phyloP scores from a whole-genome alignment of 2,888 invertebrate genomes.

The Drosophila austrosaltans region DNA sequence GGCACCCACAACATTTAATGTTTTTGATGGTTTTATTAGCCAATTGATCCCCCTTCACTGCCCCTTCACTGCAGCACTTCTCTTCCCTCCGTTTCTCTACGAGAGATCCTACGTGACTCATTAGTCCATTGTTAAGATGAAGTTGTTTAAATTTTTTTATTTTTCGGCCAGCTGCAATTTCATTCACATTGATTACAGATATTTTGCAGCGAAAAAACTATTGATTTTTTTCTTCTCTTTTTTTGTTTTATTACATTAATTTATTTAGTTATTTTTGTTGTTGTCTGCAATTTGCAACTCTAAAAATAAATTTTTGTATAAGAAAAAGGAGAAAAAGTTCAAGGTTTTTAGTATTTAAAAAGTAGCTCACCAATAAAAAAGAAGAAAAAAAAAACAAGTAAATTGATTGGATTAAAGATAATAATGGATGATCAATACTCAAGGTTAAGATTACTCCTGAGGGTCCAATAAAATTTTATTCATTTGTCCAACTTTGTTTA shows the following conservation, averaged over 20 bases:
- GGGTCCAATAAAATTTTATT: constrained; percentile 29
- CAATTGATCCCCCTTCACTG: constrained; percentile 61
- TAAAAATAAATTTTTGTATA: constrained; percentile 5
- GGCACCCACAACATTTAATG: constrained; percentile 78
- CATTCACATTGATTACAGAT: constrained; percentile 57
- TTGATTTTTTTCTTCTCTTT: constrained; percentile 36
- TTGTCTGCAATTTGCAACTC: constrained; percentile 62
- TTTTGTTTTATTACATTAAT: constrained; percentile 55
- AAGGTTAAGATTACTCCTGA: constrained; percentile 40
- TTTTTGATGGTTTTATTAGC: constrained; percentile 78
- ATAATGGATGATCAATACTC: constrained; percentile 40
- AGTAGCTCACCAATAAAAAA: constrained; percentile 56
- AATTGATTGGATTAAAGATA: constrained; percentile 28
- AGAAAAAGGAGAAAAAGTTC: constrained; percentile 58
- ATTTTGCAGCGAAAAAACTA: constrained; percentile 54
- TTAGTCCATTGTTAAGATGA: constrained; percentile 74
- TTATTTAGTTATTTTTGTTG: constrained; percentile 20
- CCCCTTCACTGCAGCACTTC: constrained; percentile 20
- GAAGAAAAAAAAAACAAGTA: background rate
- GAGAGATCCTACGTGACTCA: constrained; percentile 50
- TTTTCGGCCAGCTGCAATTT: constrained; percentile 64
- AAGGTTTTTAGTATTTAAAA: constrained; percentile 72
- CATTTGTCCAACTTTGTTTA: background rate
- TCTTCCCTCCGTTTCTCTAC: constrained; percentile 18
- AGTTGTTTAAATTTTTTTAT: constrained; percentile 60